Evolutionary conservation across 2,797 vertebrate genomes (phyloP).

Genomic region (Mormyrops boulengeri): DNA sequence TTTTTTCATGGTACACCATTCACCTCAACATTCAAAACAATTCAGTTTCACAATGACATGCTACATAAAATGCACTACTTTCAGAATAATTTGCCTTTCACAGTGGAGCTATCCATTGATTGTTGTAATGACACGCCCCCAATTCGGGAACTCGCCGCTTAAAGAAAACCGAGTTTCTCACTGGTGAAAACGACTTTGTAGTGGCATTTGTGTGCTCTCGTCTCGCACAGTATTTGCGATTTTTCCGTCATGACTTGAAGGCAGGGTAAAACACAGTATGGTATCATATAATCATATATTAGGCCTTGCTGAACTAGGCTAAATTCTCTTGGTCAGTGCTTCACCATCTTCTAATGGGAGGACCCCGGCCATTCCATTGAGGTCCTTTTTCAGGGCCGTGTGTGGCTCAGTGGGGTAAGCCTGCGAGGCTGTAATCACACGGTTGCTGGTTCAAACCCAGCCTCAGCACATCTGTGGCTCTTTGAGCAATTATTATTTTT

Average conservation of each 20-base stretch:
- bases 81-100: background rate
- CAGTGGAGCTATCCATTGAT: background rate
- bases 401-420: no score
- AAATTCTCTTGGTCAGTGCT: background rate
- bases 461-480: no score
- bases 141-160: background rate
- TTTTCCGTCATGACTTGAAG: background rate
- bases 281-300: background rate
- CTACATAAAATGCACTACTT: background rate
- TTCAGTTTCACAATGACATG: background rate
- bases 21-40: background rate
- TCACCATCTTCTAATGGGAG: background rate
- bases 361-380: background rate
- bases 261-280: background rate
- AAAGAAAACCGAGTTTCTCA: background rate
- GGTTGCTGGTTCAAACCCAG: no score
- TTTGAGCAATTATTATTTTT: no score
- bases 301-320: background rate
- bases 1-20: background rate
- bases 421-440: no score
- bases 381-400: no score
- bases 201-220: background rate
- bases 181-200: no score
- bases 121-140: background rate
- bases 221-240: no score